Percentiles rank a stretch among this genome's conserved stretches.
Evolutionary conservation across 2,113 vertebrate species (phyloP).

Genomic region (Regulus satrapa): DNA sequence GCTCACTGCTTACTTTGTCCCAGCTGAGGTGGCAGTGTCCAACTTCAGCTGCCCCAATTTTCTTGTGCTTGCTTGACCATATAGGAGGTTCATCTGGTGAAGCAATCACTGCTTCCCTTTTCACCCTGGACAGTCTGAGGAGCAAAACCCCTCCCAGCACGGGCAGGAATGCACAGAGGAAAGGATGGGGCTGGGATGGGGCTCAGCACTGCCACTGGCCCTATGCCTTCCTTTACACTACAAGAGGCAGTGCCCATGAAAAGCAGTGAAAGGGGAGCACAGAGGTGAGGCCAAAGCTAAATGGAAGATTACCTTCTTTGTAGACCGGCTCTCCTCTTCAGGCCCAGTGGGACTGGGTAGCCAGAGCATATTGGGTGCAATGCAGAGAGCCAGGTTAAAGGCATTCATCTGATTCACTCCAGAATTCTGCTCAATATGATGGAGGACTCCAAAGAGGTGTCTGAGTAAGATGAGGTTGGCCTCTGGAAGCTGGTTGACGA

Average conservation of each 20-base stretch:
- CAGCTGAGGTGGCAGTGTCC: background rate
- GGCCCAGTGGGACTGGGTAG: constrained; percentile 65
- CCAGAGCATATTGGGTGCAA: constrained; percentile 82
- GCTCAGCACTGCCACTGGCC: background rate
- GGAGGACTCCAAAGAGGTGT: constrained; percentile 76
- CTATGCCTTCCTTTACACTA: background rate
- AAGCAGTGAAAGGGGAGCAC: background rate
- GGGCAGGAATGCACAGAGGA: background rate
- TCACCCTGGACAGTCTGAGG: background rate
- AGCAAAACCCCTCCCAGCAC: background rate
- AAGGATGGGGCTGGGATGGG: background rate
- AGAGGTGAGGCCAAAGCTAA: background rate
- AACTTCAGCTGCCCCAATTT: background rate
- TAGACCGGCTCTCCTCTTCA: constrained; percentile 75
- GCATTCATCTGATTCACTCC: constrained; percentile 80
- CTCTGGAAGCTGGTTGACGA: constrained; percentile 74
- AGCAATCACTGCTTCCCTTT: background rate
- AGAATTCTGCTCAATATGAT: constrained; percentile 73
- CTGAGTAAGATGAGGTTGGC: constrained; percentile 74
- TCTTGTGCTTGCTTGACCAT: background rate
- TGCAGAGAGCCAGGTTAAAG: constrained; percentile 78
- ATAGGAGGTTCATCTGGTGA: background rate
- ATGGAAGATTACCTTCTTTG: constrained; percentile 67
- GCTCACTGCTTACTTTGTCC: background rate
- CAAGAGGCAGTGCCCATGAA: background rate